Evolutionary conservation across 1,140 invertebrate species (phyloP), one percentile per base, ranked within the genome.

Genomic region (Fopius arisanus): DNA sequence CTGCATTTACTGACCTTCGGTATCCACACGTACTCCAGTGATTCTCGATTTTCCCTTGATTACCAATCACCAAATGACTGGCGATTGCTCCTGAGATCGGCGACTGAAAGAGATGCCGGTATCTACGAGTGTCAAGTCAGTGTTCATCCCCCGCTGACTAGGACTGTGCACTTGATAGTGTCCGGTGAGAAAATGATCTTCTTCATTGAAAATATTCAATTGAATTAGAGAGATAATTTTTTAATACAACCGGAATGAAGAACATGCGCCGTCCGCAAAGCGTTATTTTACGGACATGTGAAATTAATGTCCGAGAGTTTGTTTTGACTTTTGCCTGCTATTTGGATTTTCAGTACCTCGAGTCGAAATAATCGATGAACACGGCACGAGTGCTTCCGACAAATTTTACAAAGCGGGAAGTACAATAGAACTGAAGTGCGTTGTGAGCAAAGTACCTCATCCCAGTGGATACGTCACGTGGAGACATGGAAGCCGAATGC

Each of bases 361-460:
- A 83, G 93, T 95, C 76, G 93, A 94, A 84, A 95, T 96, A 79
- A 91, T 95, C 21, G 95, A 95, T 80, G 94, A 95, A 78, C 90
- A 94, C 76, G 94, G 93, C 26, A 90, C 91, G 29, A 91, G 92
- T n/a, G 92, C 94, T 3, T 91, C 92, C 73, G 94, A 95, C 86
- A 95, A 95, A 87, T 94, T 94, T 86, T 96, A 95, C 90, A 95
- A 96, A 86, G 93, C 94, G 73, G 94, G 94, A 54, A 95, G 93
- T 78, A 96, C 94, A 75, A 95, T 96, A 81, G 94, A 96, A 83
- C 89, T 96, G 71, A 92, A 94, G 78, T 96, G 95, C 83, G 91
- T 94, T 77, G 94, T 96, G 81, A 94, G 92, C 79, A 92, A 94
- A 87, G 93, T 94, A 77, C 93, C 92, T 70, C 89, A 96, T 82